Evolutionary conservation across 2,797 vertebrate species (phyloP), one percentile per base, ranked within the genome.

Genomic region (Molossus alvarezi): DNA sequence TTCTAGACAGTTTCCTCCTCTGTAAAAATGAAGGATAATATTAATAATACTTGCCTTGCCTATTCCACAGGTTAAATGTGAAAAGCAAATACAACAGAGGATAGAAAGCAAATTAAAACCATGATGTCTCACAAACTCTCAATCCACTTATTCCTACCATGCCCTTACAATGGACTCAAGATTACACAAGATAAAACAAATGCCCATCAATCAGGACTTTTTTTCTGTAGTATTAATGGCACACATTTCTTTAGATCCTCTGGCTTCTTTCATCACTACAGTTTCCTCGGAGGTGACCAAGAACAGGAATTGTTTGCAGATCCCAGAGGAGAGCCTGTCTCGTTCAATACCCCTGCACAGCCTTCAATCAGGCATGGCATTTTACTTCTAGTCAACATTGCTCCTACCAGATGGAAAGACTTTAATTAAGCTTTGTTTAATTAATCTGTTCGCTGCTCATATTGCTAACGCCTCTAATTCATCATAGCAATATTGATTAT

Each of bases 131-230:
- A 37, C 33, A 76, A 25, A 75, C 12, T 48, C 58, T 67, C 41
- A 48, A 7, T 88, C 65, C 82, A 27, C 37, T 10, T 29, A 81
- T 77, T 51, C 55, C 48, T 33, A 80, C 15, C 45, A 41, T 6
- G 81, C 45, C 83, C 48, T 95, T 69, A 80, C 12, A 91, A 33
- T 2, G 92, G 51, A 94, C 6, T 87, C 53, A 76, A 94, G 27
- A 37, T 80, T 71, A 20, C 9, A 37, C 33, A 75, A 65, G 73
- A 79, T 45, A 37, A 87, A 91, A 33, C 65, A 71, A 67, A 82
- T 27, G 64, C 8, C 9, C 12, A 82, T 53, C 73, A 60, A 20
- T 62, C 8, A 33, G 10, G 41, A 80, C 25, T 80, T 53, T 85
- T 85, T 85, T 37, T 45, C 45, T 48, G 23, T 6, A 45, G 33